These are phyloP conservation scores for Chaetorhynchus papuensis DNA, from an alignment of 2,113 vertebrate genomes.

Conservation along the genomic window DNA sequence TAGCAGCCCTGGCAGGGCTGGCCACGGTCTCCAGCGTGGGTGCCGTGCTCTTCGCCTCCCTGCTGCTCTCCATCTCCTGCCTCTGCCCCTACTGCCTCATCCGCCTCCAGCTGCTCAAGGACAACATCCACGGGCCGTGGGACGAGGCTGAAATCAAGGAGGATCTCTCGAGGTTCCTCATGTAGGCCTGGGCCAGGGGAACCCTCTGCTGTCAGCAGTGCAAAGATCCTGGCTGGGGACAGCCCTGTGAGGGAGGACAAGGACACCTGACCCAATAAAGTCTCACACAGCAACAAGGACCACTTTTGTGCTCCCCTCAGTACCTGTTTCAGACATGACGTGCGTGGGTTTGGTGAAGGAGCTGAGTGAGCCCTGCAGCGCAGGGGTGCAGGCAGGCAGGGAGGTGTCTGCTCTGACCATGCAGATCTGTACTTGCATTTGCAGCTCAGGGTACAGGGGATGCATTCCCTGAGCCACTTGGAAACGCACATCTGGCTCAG, in stretches of 20 bases:
- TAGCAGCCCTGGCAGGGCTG: constrained; percentile 76
- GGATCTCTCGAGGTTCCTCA: constrained; percentile 85
- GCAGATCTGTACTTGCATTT: fast-evolving
- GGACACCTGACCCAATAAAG: constrained; percentile 12
- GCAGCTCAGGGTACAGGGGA: neutral
- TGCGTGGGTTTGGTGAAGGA: neutral
- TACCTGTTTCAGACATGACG: neutral
- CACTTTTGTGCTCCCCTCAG: neutral
- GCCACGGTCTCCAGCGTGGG: constrained; percentile 78
- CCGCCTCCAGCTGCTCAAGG: constrained; percentile 88
- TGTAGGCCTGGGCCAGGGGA: neutral
- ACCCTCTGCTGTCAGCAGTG: neutral
- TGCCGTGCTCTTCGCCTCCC: constrained; percentile 78
- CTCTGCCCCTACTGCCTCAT: constrained; percentile 90
- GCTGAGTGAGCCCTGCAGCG: neutral
- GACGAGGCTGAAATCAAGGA: constrained; percentile 97
- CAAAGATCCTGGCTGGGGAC: neutral
- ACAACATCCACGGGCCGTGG: constrained; percentile 98
- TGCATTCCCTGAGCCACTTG: neutral
- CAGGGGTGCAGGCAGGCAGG: fast-evolving
- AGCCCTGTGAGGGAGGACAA: neutral
- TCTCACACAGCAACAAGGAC: neutral
- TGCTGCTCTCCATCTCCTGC: constrained; percentile 79
- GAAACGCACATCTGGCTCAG: neutral
- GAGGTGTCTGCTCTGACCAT: fast-evolving